These are phyloP conservation scores for Synergus gifuensis DNA, from an alignment of 2,888 invertebrate genomes.

Conservation along the genomic window DNA sequence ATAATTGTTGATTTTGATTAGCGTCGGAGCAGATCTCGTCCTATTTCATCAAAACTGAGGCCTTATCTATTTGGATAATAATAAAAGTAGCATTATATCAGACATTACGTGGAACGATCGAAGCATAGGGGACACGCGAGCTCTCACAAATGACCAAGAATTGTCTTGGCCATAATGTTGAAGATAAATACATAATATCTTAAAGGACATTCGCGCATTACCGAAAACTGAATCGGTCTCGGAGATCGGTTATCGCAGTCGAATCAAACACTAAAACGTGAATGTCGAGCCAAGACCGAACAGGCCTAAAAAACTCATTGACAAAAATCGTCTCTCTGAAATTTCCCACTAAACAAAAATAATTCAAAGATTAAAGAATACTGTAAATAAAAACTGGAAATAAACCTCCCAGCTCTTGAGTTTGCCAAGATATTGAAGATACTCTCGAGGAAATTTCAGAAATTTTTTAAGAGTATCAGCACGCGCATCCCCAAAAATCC, in stretches of 20 bases:
- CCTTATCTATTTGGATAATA: constrained; percentile 71
- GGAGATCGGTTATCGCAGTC: constrained; percentile 39
- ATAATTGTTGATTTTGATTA: constrained; percentile 57
- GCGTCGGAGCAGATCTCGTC: constrained; percentile 67
- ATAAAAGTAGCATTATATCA: constrained; percentile 71
- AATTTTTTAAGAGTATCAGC: constrained; percentile 13
- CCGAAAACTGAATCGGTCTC: constrained; percentile 34
- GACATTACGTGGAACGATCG: constrained; percentile 65
- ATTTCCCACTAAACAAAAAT: neutral
- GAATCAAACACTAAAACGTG: constrained; percentile 68
- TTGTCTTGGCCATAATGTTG: constrained; percentile 12
- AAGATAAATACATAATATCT: constrained; percentile 28
- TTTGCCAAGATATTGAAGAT: neutral
- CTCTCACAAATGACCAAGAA: constrained; percentile 8
- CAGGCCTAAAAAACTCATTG: constrained; percentile 14
- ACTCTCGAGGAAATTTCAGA: constrained; percentile 19
- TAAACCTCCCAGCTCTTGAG: neutral
- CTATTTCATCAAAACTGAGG: constrained; percentile 70
- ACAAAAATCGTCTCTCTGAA: constrained; percentile 12
- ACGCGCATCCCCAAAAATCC: constrained; percentile 52
- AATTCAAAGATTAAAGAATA: constrained; percentile 10
- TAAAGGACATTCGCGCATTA: constrained; percentile 31
- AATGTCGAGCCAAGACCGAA: constrained; percentile 53
- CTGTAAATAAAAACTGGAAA: constrained; percentile 8
- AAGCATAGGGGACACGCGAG: constrained; percentile 52